Evolutionary conservation across 2,113 vertebrate species (phyloP).

Genomic region (Neotoma lepida): DNA sequence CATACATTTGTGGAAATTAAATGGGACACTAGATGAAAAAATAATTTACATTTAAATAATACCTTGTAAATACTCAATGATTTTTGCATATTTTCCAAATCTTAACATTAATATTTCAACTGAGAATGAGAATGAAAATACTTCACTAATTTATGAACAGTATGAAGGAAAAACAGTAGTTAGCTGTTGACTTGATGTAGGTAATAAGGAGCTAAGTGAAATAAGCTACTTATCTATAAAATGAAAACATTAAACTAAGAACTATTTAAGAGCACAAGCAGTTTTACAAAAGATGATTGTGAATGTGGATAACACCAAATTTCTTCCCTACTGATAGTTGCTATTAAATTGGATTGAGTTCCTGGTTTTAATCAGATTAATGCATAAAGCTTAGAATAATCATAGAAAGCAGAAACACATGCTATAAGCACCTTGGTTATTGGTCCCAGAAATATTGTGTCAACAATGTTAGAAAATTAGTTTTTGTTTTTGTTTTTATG

Average conservation of each 20-base stretch:
- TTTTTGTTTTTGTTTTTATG: background rate
- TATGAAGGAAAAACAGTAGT: background rate
- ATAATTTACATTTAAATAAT: background rate
- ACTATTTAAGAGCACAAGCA: background rate
- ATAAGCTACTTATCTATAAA: conserved; percentile 23
- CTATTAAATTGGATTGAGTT: conserved; percentile 36
- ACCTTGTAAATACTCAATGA: background rate
- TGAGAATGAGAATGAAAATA: background rate
- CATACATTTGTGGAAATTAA: conserved; percentile 10
- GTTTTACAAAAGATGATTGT: background rate
- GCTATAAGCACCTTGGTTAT: background rate
- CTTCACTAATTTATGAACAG: background rate
- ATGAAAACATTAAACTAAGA: conserved; percentile 19
- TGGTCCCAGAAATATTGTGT: background rate
- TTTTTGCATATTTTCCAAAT: background rate
- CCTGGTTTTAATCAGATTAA: background rate
- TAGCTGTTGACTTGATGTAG: conserved; percentile 7
- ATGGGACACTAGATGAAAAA: background rate
- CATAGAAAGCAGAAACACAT: background rate
- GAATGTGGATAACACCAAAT: background rate
- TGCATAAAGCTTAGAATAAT: conserved; percentile 24
- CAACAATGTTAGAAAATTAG: background rate
- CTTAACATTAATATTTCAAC: background rate
- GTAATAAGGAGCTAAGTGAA: conserved; percentile 20
- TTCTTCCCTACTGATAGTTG: background rate